Conservation (phyloP, 2,888 invertebrate species). For the Oeneis ivallda region DNA sequence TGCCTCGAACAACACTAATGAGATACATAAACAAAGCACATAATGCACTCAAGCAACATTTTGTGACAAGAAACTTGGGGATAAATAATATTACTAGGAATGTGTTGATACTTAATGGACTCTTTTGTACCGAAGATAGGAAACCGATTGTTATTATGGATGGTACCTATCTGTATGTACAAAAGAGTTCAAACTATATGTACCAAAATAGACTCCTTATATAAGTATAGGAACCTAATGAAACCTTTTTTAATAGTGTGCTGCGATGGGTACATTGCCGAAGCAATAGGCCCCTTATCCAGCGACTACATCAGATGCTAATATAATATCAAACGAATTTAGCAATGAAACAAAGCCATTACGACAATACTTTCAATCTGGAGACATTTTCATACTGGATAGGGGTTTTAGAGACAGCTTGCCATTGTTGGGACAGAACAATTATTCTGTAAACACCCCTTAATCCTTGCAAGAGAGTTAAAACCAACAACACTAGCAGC, state of each 20-base stretch:
- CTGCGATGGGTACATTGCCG: conserved; percentile 40
- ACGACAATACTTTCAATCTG: conserved; percentile 27
- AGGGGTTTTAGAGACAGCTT: conserved; percentile 26
- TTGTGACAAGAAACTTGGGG: neutral
- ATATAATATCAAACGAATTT: conserved; percentile 21
- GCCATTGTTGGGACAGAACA: conserved; percentile 12
- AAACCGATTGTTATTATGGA: neutral
- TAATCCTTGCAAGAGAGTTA: neutral
- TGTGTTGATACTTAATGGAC: neutral
- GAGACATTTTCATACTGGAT: conserved; percentile 25
- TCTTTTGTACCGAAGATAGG: neutral
- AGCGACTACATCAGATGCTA: conserved; percentile 29
- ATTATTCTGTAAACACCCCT: conserved; percentile 15
- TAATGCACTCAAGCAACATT: neutral
- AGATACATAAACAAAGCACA: neutral
- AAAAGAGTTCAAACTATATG: neutral
- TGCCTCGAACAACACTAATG: neutral
- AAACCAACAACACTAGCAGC: no score
- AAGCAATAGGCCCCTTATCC: conserved; percentile 39
- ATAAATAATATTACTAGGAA: neutral
- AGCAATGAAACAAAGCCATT: conserved; percentile 23
- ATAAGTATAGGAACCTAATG: conserved; percentile 34
- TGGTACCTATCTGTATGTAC: neutral
- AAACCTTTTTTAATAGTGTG: conserved; percentile 43
- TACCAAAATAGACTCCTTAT: conserved; percentile 32